Evolutionary conservation across 1,140 invertebrate genomes (phyloP).

Genomic region (Drosophila mojavensis): DNA sequence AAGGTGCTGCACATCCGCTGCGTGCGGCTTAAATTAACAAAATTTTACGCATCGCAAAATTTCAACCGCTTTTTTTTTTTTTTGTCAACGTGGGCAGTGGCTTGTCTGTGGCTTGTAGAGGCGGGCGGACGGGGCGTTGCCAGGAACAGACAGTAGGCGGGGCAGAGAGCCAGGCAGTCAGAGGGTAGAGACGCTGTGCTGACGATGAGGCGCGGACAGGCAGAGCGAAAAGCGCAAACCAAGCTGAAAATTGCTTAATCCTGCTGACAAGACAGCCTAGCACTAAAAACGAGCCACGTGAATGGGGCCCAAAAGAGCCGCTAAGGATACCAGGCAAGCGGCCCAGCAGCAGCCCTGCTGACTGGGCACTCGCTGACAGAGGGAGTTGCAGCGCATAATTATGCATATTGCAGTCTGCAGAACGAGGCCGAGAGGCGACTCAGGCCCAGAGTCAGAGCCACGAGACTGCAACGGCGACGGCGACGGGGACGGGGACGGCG

Average conservation of each 20-base stretch:
- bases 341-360: constrained; percentile 19
- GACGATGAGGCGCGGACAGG: constrained; percentile 59
- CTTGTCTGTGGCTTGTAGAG: constrained; percentile 3
- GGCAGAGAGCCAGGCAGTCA: constrained; percentile 8
- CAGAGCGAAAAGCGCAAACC: constrained; percentile 62
- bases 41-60: constrained; percentile 75
- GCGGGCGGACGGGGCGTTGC: not conserved
- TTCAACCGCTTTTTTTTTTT: constrained; percentile 43
- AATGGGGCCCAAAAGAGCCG: constrained; percentile 28
- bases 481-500: not conserved
- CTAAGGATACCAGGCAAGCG: constrained; percentile 26
- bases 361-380: constrained; percentile 66
- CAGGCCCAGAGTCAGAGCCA: not conserved
- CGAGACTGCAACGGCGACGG: not conserved
- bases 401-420: constrained; percentile 59
- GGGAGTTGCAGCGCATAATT: constrained; percentile 81
- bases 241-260: constrained; percentile 82
- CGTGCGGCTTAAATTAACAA: constrained; percentile 66
- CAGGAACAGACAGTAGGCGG: not conserved
- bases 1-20: constrained; percentile 14
- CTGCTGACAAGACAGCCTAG: constrained; percentile 76
- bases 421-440: not conserved
- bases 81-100: constrained; percentile 63
- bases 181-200: not conserved
- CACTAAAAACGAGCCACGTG: constrained; percentile 54